These are phyloP conservation scores for Parelbella ahira DNA, from an alignment of 2,888 invertebrate species.

Conservation along the genomic window DNA sequence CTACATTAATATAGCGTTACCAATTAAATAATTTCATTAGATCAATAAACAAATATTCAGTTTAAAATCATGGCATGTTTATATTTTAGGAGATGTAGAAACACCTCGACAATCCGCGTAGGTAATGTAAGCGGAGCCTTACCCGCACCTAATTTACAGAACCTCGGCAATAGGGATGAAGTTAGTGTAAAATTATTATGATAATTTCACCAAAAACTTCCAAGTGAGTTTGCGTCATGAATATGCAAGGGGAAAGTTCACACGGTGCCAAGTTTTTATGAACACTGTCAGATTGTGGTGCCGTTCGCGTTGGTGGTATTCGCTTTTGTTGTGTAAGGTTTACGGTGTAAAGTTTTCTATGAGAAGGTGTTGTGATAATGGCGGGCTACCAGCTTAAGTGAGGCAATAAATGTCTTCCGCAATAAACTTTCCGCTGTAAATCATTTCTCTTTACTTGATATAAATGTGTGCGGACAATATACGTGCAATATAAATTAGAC, in stretches of 20 bases:
- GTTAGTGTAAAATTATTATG: conserved; percentile 74
- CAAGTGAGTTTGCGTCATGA: conserved; percentile 69
- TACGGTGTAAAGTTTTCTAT: conserved; percentile 10
- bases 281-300: conserved; percentile 64
- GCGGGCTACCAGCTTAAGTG: conserved; percentile 3
- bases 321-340: conserved; percentile 41
- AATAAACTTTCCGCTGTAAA: neutral
- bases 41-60: too few relatives aligned
- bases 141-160: conserved; percentile 59
- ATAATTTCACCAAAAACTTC: conserved; percentile 78
- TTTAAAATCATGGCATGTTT: too few relatives aligned
- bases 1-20: too few relatives aligned
- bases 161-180: conserved; percentile 63
- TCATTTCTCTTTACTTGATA: neutral
- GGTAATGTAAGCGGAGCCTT: too few relatives aligned
- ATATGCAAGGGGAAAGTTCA: conserved; percentile 75
- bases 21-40: too few relatives aligned
- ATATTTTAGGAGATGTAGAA: too few relatives aligned
- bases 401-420: neutral
- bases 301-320: conserved; percentile 61
- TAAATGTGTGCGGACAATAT: too few relatives aligned
- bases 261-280: conserved; percentile 66
- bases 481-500: too few relatives aligned
- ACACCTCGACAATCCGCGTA: too few relatives aligned
- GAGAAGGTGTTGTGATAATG: conserved; percentile 12